Evolutionary conservation across 2,888 invertebrate genomes (phyloP), one percentile per base, ranked within the genome.

Genomic region (Alviniconcha strummeri): DNA sequence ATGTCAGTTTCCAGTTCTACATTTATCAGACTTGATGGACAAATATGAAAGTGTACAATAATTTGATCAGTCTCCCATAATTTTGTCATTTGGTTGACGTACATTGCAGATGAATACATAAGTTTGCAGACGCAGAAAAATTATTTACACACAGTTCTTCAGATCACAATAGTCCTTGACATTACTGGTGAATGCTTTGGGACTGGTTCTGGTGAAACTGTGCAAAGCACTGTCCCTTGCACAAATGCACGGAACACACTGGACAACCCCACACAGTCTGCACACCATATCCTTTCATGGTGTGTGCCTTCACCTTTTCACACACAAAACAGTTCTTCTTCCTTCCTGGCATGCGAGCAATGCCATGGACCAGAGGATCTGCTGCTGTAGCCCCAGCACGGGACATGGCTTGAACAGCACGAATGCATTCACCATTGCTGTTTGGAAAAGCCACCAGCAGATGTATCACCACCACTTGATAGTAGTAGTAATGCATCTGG

Each of bases 381-480:
- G 69, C 13, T 69, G 69, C 69, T 69, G 69, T 69, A n/a, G n/a
- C 69, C 15, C 69, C 69, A n/a, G 69, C 69, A 4, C 2, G 69
- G 15, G 69, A 15, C 69, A 69, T 7, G n/a, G 69, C 69, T n/a
- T 69, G 69, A n/a, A n/a, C n/a, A n/a, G n/a, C 13, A 81, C 60
- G 55, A n/a, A 82, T 36, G 11, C 57, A 56, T 83, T 84, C 11
- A 83, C 60, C 36, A 84, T 74, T 6, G 82, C 69, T 52, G 83
- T 60, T 52, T 86, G 81, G 4, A 86, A 57, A 36, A 86, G 55
- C 57, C 69, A 84, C 71, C 83, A 81, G 57, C 81, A 60, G 4
- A 84, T 36, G 72, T 84, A 83, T 15, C 84, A 19, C 86, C 86
- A 84, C 86, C 86, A 86, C 74, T 85, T 86, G 11, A n/a, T 57